Evolutionary conservation across 1,140 invertebrate genomes (phyloP).

Genomic region (Pseudomyrmex gracilis): DNA sequence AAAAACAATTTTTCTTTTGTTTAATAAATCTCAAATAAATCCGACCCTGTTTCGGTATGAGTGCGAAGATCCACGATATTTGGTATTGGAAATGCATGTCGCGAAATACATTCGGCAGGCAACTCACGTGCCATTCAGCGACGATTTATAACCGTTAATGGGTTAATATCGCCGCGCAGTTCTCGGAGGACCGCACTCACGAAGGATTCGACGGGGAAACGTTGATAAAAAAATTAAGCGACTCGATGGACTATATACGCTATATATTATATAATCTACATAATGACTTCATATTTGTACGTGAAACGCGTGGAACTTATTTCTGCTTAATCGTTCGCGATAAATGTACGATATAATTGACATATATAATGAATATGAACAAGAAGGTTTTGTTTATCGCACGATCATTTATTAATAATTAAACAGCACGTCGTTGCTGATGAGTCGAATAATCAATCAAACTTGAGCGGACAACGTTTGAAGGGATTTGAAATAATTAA

Average conservation of each 20-base stretch:
- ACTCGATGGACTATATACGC: slow-evolving; percentile 46
- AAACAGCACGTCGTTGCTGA: not conserved
- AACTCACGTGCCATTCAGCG: slow-evolving; percentile 73
- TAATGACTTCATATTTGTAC: slow-evolving; percentile 64
- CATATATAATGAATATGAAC: not conserved
- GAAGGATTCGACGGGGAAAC: slow-evolving; percentile 51
- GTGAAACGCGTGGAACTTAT: not conserved
- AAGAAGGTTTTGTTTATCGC: not conserved
- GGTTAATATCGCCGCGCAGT: slow-evolving; percentile 75
- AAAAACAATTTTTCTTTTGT: not conserved
- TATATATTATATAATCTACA: slow-evolving; percentile 69
- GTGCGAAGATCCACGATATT: slow-evolving; percentile 65
- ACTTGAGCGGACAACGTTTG: not conserved
- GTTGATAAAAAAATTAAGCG: slow-evolving; percentile 58
- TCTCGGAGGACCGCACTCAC: slow-evolving; percentile 55
- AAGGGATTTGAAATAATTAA: not conserved
- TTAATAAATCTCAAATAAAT: not conserved
- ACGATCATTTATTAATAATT: not conserved
- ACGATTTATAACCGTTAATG: slow-evolving; percentile 79
- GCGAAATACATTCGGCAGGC: slow-evolving; percentile 72
- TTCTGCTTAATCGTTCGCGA: not conserved
- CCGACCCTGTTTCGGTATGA: slow-evolving; percentile 12
- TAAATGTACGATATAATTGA: slow-evolving; percentile 40
- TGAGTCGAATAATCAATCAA: not conserved
- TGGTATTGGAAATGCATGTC: slow-evolving; percentile 76